Percentiles rank a stretch among this genome's conserved stretches.
Conservation (phyloP, 2,797 vertebrate genomes). For the Helostoma temminkii region DNA sequence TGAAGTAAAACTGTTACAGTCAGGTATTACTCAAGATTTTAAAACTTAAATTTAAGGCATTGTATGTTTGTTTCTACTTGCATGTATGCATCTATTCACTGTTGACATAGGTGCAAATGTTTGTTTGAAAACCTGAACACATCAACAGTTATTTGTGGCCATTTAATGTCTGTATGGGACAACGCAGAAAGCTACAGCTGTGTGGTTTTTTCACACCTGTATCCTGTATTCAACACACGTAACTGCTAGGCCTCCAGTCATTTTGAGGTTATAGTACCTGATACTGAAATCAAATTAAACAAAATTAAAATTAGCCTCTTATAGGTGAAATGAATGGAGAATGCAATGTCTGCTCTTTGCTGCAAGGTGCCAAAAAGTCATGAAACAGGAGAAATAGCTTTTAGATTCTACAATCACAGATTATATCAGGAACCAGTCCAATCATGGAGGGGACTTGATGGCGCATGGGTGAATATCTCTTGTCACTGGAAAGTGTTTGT, state of each 20-base stretch:
- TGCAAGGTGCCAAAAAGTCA: constrained; percentile 46
- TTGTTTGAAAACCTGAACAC: background rate
- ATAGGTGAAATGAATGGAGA: constrained; percentile 59
- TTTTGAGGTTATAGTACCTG: constrained; percentile 53
- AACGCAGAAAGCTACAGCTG: background rate
- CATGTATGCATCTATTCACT: background rate
- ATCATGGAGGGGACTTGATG: constrained; percentile 38
- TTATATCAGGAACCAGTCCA: constrained; percentile 43
- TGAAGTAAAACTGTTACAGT: background rate
- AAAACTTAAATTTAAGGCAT: too few species aligned
- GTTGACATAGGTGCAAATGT: background rate
- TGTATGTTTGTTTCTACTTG: too few species aligned
- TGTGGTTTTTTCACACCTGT: background rate
- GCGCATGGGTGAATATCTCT: constrained; percentile 32
- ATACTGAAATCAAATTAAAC: constrained; percentile 65
- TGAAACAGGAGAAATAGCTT: constrained; percentile 46
- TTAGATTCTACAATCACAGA: constrained; percentile 62
- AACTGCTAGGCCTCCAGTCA: constrained; percentile 39
- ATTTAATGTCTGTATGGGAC: background rate
- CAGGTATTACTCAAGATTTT: background rate
- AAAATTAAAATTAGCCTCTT: constrained; percentile 68
- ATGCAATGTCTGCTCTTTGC: constrained; percentile 43
- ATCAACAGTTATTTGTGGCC: background rate
- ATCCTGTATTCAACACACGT: constrained; percentile 56
- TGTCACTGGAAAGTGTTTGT: constrained; percentile 16